Evolutionary conservation across 2,113 vertebrate genomes (phyloP).

Genomic region (Kryptolebias marmoratus): DNA sequence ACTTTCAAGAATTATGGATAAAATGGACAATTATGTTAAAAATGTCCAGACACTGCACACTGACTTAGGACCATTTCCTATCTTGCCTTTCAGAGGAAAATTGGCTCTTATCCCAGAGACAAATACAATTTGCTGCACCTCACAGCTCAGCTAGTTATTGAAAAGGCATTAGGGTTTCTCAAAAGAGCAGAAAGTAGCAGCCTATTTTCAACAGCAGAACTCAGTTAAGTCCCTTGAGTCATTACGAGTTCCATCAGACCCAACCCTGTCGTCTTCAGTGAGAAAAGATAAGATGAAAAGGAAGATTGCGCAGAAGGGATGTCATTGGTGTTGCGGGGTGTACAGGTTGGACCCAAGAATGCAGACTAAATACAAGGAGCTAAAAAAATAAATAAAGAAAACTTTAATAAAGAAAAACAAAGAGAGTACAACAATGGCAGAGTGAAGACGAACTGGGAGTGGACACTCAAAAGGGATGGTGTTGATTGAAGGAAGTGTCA

Average conservation of each 20-base stretch:
- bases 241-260: slow-evolving; percentile 19
- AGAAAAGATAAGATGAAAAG: slow-evolving; percentile 28
- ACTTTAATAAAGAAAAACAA: too few relatives aligned
- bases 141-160: slow-evolving; percentile 24
- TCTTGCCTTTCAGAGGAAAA: slow-evolving; percentile 23
- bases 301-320: not conserved
- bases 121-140: slow-evolving; percentile 26
- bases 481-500: too few relatives aligned
- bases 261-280: slow-evolving; percentile 7
- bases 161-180: slow-evolving; percentile 34
- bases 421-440: too few relatives aligned
- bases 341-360: too few relatives aligned
- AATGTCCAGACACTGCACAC: slow-evolving; percentile 12
- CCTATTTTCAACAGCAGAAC: slow-evolving; percentile 12
- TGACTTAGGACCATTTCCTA: slow-evolving; percentile 25
- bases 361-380: too few relatives aligned
- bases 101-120: slow-evolving; percentile 31
- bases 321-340: not conserved
- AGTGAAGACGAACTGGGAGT: too few relatives aligned
- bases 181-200: slow-evolving; percentile 22
- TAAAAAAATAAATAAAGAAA: too few relatives aligned
- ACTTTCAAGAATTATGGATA: slow-evolving; percentile 11
- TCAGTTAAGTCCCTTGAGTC: slow-evolving; percentile 28
- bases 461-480: too few relatives aligned
- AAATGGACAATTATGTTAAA: slow-evolving; percentile 11